These are phyloP conservation scores for Okamejei kenojei DNA, from an alignment of 2,797 vertebrate species.

Conservation along the genomic window DNA sequence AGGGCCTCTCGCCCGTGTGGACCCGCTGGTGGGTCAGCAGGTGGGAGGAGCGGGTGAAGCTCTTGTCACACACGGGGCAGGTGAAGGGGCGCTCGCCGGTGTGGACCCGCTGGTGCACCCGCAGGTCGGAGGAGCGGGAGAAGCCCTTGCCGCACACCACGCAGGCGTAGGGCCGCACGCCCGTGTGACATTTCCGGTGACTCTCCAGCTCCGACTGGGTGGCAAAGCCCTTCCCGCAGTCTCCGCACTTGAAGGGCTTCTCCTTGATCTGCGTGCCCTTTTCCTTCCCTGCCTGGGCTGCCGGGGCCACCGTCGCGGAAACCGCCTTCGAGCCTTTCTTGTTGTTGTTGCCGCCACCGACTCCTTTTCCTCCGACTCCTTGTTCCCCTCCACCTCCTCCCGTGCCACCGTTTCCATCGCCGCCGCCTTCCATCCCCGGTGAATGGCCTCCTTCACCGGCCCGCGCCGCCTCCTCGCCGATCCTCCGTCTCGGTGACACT, in stretches of 20 bases:
- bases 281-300: neutral
- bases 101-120: slow-evolving; percentile 73
- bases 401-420: too few relatives aligned
- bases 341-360: too few relatives aligned
- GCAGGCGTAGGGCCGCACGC: slow-evolving; percentile 77
- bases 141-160: slow-evolving; percentile 84
- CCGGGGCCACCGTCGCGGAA: too few relatives aligned
- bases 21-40: slow-evolving; percentile 17
- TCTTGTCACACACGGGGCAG: slow-evolving; percentile 10
- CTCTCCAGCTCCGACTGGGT: slow-evolving; percentile 76
- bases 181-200: slow-evolving; percentile 61
- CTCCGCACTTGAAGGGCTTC: slow-evolving; percentile 71
- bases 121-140: slow-evolving; percentile 81
- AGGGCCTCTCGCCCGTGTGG: slow-evolving; percentile 4
- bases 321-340: neutral
- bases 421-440: too few relatives aligned
- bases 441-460: too few relatives aligned
- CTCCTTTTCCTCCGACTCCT: too few relatives aligned
- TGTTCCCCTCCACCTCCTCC: neutral
- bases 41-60: slow-evolving; percentile 26
- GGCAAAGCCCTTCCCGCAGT: slow-evolving; percentile 83
- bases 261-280: slow-evolving; percentile 72
- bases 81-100: slow-evolving; percentile 50
- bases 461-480: too few relatives aligned
- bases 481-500: neutral